Conservation (phyloP, 1,140 invertebrate species). For the Choristoneura fumiferana region DNA sequence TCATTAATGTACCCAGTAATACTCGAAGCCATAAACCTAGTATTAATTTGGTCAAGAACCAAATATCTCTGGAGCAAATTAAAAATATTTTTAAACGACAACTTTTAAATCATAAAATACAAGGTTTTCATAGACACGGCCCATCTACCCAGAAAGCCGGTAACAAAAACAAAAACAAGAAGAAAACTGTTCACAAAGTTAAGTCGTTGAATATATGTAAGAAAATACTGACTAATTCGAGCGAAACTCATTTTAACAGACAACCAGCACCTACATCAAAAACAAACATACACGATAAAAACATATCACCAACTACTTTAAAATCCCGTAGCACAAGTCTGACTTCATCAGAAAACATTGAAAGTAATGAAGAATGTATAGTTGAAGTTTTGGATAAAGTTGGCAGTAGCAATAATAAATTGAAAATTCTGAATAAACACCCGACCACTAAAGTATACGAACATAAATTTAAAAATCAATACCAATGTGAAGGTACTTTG, state of each 20-base stretch:
- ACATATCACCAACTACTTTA: too few species aligned
- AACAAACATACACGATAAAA: too few species aligned
- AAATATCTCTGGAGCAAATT: conserved; percentile 66
- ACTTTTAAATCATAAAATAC: conserved; percentile 34
- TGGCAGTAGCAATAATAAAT: not conserved
- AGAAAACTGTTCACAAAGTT: conserved; percentile 58
- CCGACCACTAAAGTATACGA: not conserved
- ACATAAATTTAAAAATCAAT: not conserved
- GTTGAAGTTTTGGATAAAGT: not conserved
- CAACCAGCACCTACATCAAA: not conserved
- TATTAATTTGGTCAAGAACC: conserved; percentile 27
- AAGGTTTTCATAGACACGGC: conserved; percentile 21
- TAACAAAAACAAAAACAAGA: conserved; percentile 30
- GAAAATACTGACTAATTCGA: not conserved
- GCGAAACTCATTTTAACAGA: not conserved
- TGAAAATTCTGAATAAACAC: not conserved
- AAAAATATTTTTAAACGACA: conserved; percentile 56
- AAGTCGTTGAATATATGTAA: conserved; percentile 64
- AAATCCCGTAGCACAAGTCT: not conserved
- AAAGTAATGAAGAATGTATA: not conserved
- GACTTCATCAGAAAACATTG: not conserved
- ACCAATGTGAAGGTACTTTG: not conserved
- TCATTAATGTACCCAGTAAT: conserved; percentile 69
- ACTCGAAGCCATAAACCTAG: conserved; percentile 27
- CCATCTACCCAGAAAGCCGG: conserved; percentile 22